Evolutionary conservation across 64 coral and sea anemone genomes (phyloP).

Genomic region (Porites australiensis): DNA sequence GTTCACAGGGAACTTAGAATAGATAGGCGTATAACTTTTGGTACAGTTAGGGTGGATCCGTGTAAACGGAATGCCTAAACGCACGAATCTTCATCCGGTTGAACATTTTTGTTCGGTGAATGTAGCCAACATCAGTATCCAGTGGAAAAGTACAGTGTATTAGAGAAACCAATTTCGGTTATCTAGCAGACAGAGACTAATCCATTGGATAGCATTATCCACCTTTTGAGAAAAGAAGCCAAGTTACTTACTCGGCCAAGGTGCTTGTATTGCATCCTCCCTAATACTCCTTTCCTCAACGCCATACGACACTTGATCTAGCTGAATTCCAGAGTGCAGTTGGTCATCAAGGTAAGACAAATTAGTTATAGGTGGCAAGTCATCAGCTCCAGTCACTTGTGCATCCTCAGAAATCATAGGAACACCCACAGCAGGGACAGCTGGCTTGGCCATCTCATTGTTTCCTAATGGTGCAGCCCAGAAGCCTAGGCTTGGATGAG

Average conservation of each 20-base stretch:
- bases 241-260: conserved; percentile 10
- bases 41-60: too few relatives aligned
- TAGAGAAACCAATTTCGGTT: too few relatives aligned
- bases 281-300: neutral
- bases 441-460: conserved; percentile 1
- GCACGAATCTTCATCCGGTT: too few relatives aligned
- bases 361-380: neutral
- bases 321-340: neutral
- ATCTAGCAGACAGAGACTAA: too few relatives aligned
- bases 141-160: too few relatives aligned
- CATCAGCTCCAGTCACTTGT: neutral
- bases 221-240: too few relatives aligned
- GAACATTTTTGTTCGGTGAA: too few relatives aligned
- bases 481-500: conserved; percentile 61
- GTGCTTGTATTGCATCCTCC: neutral
- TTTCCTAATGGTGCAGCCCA: conserved; percentile 32
- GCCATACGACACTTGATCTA: neutral
- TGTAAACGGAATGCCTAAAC: too few relatives aligned
- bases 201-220: too few relatives aligned
- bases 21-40: too few relatives aligned
- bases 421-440: neutral
- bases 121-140: too few relatives aligned
- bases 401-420: neutral
- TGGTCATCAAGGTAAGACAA: neutral
- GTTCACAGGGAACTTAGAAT: too few relatives aligned